These are phyloP conservation scores for Zhengitettix transpicula DNA, from an alignment of 2,888 invertebrate species.

Conservation along the genomic window DNA sequence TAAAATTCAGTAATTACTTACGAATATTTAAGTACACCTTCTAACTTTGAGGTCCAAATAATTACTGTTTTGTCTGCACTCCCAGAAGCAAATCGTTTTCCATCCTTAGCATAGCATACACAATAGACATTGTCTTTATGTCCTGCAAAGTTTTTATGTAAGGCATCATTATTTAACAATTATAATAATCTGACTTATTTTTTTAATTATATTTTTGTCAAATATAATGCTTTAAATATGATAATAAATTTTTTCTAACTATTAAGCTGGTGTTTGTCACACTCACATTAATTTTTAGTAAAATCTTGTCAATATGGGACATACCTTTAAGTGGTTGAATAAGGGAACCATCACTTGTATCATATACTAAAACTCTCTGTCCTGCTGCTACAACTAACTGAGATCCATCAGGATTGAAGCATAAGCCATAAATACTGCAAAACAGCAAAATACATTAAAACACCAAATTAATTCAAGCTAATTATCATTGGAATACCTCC, in stretches of 20 bases:
- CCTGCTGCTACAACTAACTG: conserved; percentile 91
- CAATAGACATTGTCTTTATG: conserved; percentile 91
- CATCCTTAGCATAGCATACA: conserved; percentile 82
- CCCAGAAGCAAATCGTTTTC: conserved; percentile 92
- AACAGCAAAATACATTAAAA: background rate
- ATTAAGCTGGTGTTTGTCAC: too few relatives aligned
- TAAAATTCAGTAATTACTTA: conserved; percentile 30
- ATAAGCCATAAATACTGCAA: conserved; percentile 79
- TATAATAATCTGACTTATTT: too few relatives aligned
- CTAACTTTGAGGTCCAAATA: conserved; percentile 91
- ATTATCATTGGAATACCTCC: too few relatives aligned
- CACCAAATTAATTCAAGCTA: too few relatives aligned
- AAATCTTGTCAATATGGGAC: background rate
- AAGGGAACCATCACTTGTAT: conserved; percentile 75
- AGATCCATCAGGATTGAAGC: conserved; percentile 89
- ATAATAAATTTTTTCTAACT: background rate
- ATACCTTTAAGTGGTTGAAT: conserved; percentile 76
- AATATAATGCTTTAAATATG: background rate
- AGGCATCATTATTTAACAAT: too few relatives aligned
- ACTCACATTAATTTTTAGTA: too few relatives aligned
- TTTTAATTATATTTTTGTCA: background rate
- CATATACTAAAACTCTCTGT: conserved; percentile 86
- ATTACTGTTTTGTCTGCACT: conserved; percentile 95
- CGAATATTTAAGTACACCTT: conserved; percentile 91
- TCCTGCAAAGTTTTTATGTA: conserved; percentile 25